Conservation (phyloP, 1,140 invertebrate species). For the Anastatus disparis region DNA sequence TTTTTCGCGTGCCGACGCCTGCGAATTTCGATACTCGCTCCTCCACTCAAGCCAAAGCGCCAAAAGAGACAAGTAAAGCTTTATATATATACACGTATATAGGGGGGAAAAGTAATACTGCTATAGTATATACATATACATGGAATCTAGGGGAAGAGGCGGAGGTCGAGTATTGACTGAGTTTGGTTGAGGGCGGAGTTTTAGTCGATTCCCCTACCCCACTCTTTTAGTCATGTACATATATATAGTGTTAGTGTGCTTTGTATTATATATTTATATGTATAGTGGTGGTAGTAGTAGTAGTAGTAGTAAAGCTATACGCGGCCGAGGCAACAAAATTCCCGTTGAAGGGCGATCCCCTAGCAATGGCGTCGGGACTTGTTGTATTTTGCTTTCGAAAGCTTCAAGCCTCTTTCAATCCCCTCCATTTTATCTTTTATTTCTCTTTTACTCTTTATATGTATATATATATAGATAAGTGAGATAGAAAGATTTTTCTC, state of each 20-base stretch:
- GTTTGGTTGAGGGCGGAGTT: conserved; percentile 60
- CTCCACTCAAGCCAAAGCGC: no score
- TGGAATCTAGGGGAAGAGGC: conserved; percentile 10
- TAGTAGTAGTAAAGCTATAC: no score
- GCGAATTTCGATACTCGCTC: conserved; percentile 32
- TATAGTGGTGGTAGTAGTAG: no score
- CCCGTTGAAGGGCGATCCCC: conserved; percentile 60
- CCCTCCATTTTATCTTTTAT: not conserved
- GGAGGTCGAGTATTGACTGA: conserved; percentile 60
- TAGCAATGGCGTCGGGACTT: conserved; percentile 67
- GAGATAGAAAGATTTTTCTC: not conserved
- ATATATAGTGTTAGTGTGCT: no score
- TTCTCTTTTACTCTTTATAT: no score
- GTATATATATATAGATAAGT: not conserved
- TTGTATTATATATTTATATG: no score
- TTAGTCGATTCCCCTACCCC: conserved; percentile 50
- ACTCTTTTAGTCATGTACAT: no score
- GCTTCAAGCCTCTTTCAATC: conserved; percentile 32
- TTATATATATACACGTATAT: no score
- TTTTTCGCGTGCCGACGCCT: not conserved
- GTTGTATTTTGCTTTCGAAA: conserved; percentile 63
- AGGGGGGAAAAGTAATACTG: no score
- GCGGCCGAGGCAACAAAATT: conserved; percentile 52
- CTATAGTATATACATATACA: no score
- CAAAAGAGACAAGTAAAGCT: no score